Percentiles rank a stretch among this genome's conserved stretches.
Evolutionary conservation across 2,888 invertebrate species (phyloP).

Genomic region (Hydropsyche betteni): DNA sequence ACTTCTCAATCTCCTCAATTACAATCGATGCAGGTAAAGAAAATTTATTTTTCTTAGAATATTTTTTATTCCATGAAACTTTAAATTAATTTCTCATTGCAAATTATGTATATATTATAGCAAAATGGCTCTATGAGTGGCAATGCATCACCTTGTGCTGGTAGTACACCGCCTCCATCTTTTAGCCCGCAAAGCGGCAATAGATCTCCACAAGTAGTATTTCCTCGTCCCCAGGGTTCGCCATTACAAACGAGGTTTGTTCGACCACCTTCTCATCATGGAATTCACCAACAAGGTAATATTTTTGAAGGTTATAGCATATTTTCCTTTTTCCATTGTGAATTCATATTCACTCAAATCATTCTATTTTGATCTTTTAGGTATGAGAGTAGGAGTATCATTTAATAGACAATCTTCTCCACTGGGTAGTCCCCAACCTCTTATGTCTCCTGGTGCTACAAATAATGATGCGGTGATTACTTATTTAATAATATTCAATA

Average conservation of each 20-base stretch:
- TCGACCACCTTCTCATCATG: conserved; percentile 47
- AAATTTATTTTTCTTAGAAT: neutral
- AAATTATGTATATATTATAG: neutral
- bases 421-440: conserved; percentile 64
- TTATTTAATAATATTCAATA: conserved; percentile 5
- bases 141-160: conserved; percentile 43
- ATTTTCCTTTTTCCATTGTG: neutral
- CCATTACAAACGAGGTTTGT: conserved; percentile 49
- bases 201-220: conserved; percentile 50
- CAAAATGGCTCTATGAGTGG: conserved; percentile 48
- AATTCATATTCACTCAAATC: too few relatives aligned
- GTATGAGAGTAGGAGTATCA: conserved; percentile 64
- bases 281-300: conserved; percentile 50
- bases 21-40: conserved; percentile 57
- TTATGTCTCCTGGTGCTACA: conserved; percentile 62
- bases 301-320: neutral
- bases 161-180: conserved; percentile 46
- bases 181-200: conserved; percentile 39
- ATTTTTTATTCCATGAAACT: conserved; percentile 7
- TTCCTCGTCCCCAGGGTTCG: conserved; percentile 49
- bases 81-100: too few relatives aligned
- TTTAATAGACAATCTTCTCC: conserved; percentile 65
- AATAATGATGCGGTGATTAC: conserved; percentile 43
- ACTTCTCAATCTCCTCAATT: conserved; percentile 64
- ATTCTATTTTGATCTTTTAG: conserved; percentile 53